phyloP scores from a whole-genome alignment of 2,113 vertebrate species.

The Butorides virescens region DNA sequence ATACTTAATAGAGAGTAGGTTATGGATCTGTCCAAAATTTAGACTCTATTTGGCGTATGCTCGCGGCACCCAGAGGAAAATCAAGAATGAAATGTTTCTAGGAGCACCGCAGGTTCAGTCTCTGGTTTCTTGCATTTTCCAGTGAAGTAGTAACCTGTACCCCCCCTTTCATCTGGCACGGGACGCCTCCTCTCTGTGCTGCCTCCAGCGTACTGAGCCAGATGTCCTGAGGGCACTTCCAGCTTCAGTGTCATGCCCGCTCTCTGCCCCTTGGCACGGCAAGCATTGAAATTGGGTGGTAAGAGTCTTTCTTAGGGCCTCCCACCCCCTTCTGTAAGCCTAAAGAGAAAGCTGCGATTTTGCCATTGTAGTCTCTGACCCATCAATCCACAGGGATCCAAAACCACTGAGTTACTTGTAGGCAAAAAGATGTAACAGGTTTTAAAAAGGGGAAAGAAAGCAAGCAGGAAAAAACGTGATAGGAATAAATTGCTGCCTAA shows the following conservation, averaged over 20 bases:
- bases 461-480: not conserved
- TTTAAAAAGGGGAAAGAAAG: slow-evolving; percentile 29
- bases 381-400: not conserved
- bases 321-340: not conserved
- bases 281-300: not conserved
- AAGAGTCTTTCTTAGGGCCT: not conserved
- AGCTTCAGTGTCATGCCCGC: not conserved
- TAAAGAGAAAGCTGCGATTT: not conserved
- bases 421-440: not conserved
- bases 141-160: not conserved
- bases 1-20: not conserved
- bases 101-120: not conserved
- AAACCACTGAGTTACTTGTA: not conserved
- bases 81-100: not conserved
- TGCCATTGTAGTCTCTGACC: not conserved
- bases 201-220: not conserved
- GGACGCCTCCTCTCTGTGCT: not conserved
- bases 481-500: slow-evolving; percentile 39
- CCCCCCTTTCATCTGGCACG: not conserved
- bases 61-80: not conserved
- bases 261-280: not conserved
- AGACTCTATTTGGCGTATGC: not conserved
- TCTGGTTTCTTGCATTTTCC: not conserved
- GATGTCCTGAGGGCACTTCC: not conserved
- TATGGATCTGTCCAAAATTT: not conserved